phyloP scores from a whole-genome alignment of 2,113 vertebrate species.

The Corythaeola cristata region DNA sequence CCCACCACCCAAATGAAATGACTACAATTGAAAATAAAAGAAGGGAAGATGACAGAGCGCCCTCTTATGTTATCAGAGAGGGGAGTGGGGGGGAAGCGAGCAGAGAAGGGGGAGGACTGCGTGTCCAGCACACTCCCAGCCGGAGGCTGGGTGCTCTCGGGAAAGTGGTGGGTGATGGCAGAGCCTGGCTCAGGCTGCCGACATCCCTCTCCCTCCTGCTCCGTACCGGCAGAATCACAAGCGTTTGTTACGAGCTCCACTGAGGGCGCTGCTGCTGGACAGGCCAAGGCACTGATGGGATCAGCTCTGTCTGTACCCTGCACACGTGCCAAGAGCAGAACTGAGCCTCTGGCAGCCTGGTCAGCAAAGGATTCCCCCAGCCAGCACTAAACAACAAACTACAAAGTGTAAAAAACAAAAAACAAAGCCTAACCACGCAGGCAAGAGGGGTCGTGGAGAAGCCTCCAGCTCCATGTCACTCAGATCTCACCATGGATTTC shows the following conservation, averaged over 20 bases:
- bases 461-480: rapidly evolving
- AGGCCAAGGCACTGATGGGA: not conserved
- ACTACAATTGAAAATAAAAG: rapidly evolving
- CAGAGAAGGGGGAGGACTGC: not conserved
- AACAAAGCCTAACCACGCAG: not conserved
- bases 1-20: rapidly evolving
- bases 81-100: not conserved
- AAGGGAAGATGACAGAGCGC: not conserved
- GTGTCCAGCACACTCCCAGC: rapidly evolving
- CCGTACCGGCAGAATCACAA: rapidly evolving
- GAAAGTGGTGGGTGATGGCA: not conserved
- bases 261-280: not conserved
- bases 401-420: rapidly evolving
- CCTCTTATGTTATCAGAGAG: not conserved
- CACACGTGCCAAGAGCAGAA: not conserved
- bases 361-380: not conserved
- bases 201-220: not conserved
- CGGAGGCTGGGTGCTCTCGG: not conserved
- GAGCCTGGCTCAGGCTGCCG: not conserved
- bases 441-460: not conserved
- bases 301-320: not conserved
- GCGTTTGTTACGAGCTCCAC: rapidly evolving
- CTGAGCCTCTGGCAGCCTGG: not conserved
- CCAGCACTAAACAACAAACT: not conserved
- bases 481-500: rapidly evolving